phyloP scores from a whole-genome alignment of 2,797 vertebrate species.

The Knipowitschia caucasica region DNA sequence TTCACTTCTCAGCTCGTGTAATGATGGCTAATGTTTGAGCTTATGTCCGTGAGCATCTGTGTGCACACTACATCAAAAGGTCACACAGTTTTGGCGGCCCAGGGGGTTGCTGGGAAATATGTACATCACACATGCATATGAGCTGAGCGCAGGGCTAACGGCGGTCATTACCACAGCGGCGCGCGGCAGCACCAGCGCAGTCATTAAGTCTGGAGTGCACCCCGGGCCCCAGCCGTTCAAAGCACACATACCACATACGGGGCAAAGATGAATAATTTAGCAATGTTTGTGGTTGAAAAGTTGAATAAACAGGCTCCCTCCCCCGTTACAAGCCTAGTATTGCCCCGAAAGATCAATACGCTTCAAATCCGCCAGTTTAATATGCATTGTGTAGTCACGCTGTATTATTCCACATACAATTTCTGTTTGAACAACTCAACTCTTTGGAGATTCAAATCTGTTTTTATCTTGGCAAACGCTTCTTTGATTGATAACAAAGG shows the following conservation, averaged over 20 bases:
- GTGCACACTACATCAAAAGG: slow-evolving; percentile 68
- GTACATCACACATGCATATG: slow-evolving; percentile 65
- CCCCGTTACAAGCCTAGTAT: slow-evolving; percentile 25
- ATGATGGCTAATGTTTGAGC: slow-evolving; percentile 41
- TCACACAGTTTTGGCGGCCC: slow-evolving; percentile 57
- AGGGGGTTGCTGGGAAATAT: slow-evolving; percentile 65
- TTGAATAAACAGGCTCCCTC: slow-evolving; percentile 60
- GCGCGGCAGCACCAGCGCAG: slow-evolving; percentile 45
- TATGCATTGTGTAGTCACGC: slow-evolving; percentile 17
- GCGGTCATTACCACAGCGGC: slow-evolving; percentile 64
- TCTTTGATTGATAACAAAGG: slow-evolving; percentile 10
- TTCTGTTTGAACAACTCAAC: slow-evolving; percentile 15
- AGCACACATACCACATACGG: slow-evolving; percentile 58
- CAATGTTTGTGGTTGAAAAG: slow-evolving; percentile 51
- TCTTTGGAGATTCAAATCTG: slow-evolving; percentile 3
- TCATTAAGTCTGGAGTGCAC: slow-evolving; percentile 59
- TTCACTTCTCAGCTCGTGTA: slow-evolving; percentile 35
- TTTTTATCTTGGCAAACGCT: slow-evolving; percentile 10
- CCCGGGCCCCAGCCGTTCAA: slow-evolving; percentile 59
- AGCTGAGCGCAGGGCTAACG: slow-evolving; percentile 68
- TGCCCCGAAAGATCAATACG: slow-evolving; percentile 30
- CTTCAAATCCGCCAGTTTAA: slow-evolving; percentile 21
- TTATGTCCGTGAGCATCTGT: slow-evolving; percentile 44
- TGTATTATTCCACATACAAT: slow-evolving; percentile 15
- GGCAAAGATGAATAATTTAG: slow-evolving; percentile 63